Conservation (phyloP, 1,140 invertebrate genomes). For the Temnothorax nylanderi region DNA sequence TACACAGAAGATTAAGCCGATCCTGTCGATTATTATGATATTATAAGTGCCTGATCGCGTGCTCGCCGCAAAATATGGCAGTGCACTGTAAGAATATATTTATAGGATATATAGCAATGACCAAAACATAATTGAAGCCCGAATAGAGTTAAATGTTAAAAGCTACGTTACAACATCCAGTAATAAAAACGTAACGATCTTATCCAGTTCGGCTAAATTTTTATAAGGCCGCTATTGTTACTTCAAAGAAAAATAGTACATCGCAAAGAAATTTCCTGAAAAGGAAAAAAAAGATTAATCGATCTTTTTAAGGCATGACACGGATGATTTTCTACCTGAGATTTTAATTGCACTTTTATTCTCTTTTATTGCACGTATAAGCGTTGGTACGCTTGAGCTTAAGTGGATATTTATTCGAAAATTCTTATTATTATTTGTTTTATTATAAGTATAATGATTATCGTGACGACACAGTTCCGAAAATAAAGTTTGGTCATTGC, state of each 20-base stretch:
- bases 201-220: background rate
- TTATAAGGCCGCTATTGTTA: background rate
- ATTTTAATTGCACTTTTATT: slow-evolving; percentile 70
- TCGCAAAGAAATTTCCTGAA: background rate
- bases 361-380: slow-evolving; percentile 60
- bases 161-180: background rate
- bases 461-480: slow-evolving; percentile 31
- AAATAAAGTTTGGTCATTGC: slow-evolving; percentile 74
- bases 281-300: slow-evolving; percentile 10
- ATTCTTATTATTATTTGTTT: slow-evolving; percentile 37
- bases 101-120: slow-evolving; percentile 63
- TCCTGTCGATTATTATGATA: slow-evolving; percentile 43
- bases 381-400: slow-evolving; percentile 20
- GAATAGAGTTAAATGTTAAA: slow-evolving; percentile 13
- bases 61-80: slow-evolving; percentile 59
- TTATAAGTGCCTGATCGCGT: slow-evolving; percentile 58
- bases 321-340: slow-evolving; percentile 67
- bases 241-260: background rate
- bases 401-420: slow-evolving; percentile 22
- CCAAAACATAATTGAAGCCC: slow-evolving; percentile 45
- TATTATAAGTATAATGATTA: slow-evolving; percentile 32
- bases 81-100: slow-evolving; percentile 64
- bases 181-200: slow-evolving; percentile 18
- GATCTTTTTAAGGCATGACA: slow-evolving; percentile 52
- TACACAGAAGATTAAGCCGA: slow-evolving; percentile 35